These are phyloP conservation scores for Rhizomys pruinosus DNA, from an alignment of 2,113 vertebrate genomes.

Conservation along the genomic window DNA sequence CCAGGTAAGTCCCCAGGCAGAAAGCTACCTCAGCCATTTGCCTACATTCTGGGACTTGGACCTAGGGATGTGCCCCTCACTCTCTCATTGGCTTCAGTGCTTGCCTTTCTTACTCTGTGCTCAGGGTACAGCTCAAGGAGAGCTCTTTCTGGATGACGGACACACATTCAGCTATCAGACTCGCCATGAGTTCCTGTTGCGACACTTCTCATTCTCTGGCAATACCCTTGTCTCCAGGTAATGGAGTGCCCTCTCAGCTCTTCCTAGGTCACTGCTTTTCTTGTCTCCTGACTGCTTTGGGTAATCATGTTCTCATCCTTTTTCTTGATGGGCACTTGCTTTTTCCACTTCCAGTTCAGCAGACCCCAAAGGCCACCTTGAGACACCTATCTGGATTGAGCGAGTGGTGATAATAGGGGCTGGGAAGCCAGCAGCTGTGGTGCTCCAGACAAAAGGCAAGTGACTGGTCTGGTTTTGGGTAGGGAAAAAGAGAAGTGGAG, in stretches of 20 bases:
- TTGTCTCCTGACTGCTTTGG: neutral
- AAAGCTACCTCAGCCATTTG: neutral
- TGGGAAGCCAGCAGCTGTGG: slow-evolving; percentile 86
- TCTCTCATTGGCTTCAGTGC: neutral
- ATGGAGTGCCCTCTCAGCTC: slow-evolving; percentile 5
- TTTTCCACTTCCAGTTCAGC: slow-evolving; percentile 85
- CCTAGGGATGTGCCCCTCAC: no score
- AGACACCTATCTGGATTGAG: slow-evolving; percentile 91
- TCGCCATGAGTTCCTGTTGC: slow-evolving; percentile 87
- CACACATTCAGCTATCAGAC: slow-evolving; percentile 91
- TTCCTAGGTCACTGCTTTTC: neutral
- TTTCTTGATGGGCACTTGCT: neutral
- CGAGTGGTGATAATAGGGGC: slow-evolving; percentile 91
- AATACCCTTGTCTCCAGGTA: slow-evolving; percentile 91
- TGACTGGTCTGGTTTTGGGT: neutral
- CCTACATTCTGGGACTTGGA: neutral
- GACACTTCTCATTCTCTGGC: slow-evolving; percentile 88
- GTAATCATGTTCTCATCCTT: neutral
- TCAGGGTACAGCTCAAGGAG: slow-evolving; percentile 91
- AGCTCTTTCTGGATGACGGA: slow-evolving; percentile 93
- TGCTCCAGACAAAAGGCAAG: slow-evolving; percentile 88
- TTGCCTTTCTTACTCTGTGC: neutral
- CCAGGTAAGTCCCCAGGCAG: slow-evolving; percentile 83
- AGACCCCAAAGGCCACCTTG: slow-evolving; percentile 87
- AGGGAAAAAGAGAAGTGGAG: neutral